Base-by-base conservation (phyloP, 1,140 invertebrate species). In the Neoseiulus cucumeris region DNA sequence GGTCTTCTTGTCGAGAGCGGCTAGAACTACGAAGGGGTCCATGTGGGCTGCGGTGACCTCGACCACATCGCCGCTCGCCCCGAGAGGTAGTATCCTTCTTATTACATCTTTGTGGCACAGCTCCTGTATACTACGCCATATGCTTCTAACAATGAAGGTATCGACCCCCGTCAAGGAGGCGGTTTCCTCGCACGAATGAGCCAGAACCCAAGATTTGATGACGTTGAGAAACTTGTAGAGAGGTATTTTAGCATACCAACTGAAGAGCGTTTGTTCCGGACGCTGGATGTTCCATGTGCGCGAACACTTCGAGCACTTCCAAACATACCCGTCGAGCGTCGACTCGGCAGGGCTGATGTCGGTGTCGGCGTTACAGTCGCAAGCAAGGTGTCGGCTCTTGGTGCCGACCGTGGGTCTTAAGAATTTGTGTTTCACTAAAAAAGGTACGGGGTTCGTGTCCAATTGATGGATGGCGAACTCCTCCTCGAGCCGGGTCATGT, bases 171-270 rank as follows among this genome's bases (percentile, higher is more conserved):
- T 59, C 51, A 59, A 25, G 25, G 25, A 33, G 2, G 51, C 51
- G 14, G 51, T 33, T 9, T 59, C 51, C 22, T 59, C 51, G 22
- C 51, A 59, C 22, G 51, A 59, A 33, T 59, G 51, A 9, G 51
- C 51, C 51, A 59, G 51, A 25, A 59, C 51, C 51, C 51, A 59
- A 25, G 51, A 59, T 25, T 59, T 59, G 51, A 59, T 59, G 25
- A 59, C 51, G 51, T 59, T 59, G 22, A 59, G 51, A 59, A 59
- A 59, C 14, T 25, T 59, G 22, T 59, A 25, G 12, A 59, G 22
- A 17, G 51, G 51, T 33, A 59, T 33, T 25, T 25, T 59, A 17
- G 51, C 51, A 33, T 59, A 59, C 51, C 51, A 59, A 20, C 51
- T 59, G 14, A 59, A 33, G 25, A 59, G 51, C 2, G 51, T 59